Evolutionary conservation across 2,113 vertebrate genomes (phyloP).

Genomic region (Plotosus lineatus): DNA sequence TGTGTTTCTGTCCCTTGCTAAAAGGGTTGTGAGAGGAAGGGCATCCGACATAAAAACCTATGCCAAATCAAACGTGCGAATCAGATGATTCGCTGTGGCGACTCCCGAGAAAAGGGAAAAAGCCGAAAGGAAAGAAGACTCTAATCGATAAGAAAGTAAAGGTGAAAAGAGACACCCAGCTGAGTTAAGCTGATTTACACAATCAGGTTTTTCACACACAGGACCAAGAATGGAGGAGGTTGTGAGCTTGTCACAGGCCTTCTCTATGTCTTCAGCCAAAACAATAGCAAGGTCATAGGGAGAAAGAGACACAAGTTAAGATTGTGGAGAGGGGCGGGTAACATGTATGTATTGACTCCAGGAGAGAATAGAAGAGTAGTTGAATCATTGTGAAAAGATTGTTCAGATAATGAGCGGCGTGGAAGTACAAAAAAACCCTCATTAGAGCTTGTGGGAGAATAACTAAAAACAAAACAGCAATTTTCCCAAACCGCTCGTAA

Average conservation of each 20-base stretch:
- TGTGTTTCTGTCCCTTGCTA: too few species aligned
- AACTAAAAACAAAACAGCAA: background rate
- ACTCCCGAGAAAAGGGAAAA: too few species aligned
- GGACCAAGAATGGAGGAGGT: constrained; percentile 18
- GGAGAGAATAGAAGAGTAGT: background rate
- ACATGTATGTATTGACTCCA: constrained; percentile 1
- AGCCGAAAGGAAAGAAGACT: too few species aligned
- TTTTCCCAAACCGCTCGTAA: background rate
- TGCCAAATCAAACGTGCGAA: too few species aligned
- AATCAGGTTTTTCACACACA: background rate
- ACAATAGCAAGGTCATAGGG: constrained; percentile 1
- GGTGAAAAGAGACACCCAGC: constrained; percentile 4
- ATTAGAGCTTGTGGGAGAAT: background rate
- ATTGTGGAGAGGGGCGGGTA: background rate
- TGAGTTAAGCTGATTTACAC: constrained; percentile 7
- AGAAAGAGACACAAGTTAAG: constrained; percentile 11
- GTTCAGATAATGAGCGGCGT: background rate
- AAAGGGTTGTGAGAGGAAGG: too few species aligned
- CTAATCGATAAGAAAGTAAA: constrained; percentile 7
- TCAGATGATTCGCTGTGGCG: too few species aligned
- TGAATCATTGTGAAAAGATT: background rate
- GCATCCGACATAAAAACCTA: too few species aligned
- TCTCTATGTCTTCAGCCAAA: background rate
- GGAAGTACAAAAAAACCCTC: background rate
- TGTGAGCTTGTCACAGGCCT: background rate